Conservation (phyloP, 2,888 invertebrate genomes). For the Ischnura elegans region DNA sequence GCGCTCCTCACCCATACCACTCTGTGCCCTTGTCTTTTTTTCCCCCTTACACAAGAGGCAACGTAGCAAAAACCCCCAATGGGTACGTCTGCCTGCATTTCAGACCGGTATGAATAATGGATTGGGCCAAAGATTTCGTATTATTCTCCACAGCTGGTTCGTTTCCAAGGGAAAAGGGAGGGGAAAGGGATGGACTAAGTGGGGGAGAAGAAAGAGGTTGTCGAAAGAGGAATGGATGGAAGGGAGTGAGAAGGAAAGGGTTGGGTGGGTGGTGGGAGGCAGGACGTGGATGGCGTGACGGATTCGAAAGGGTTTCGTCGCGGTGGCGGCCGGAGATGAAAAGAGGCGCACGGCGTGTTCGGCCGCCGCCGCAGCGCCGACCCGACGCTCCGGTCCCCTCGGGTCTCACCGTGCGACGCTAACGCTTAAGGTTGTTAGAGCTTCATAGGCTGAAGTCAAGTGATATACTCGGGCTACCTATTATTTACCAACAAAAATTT, state of each 20-base stretch:
- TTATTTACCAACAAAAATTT: too few species aligned
- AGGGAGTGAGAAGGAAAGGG: not conserved
- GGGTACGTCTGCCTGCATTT: constrained; percentile 66
- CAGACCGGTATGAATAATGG: constrained; percentile 65
- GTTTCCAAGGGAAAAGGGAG: constrained; percentile 10
- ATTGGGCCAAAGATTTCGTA: constrained; percentile 65
- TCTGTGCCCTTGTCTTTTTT: not conserved
- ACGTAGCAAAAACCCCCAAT: constrained; percentile 60
- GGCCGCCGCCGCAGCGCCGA: not conserved
- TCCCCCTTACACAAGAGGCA: constrained; percentile 29
- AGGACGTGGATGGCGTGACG: not conserved
- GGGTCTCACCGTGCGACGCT: not conserved
- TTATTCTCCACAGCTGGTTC: constrained; percentile 65
- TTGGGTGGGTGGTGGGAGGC: not conserved
- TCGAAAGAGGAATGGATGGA: constrained; percentile 30
- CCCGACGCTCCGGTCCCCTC: too few species aligned
- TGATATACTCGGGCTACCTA: too few species aligned
- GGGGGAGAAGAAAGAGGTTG: not conserved
- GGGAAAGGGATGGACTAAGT: not conserved
- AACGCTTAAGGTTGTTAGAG: too few species aligned
- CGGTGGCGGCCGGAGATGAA: not conserved
- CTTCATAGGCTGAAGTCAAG: too few species aligned
- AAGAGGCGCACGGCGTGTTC: not conserved
- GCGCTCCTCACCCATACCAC: not conserved
- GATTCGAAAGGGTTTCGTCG: not conserved